Percentiles rank a stretch among this genome's conserved stretches.
phyloP scores from a whole-genome alignment of 1,140 invertebrate genomes.

The Drusus annulatus region DNA sequence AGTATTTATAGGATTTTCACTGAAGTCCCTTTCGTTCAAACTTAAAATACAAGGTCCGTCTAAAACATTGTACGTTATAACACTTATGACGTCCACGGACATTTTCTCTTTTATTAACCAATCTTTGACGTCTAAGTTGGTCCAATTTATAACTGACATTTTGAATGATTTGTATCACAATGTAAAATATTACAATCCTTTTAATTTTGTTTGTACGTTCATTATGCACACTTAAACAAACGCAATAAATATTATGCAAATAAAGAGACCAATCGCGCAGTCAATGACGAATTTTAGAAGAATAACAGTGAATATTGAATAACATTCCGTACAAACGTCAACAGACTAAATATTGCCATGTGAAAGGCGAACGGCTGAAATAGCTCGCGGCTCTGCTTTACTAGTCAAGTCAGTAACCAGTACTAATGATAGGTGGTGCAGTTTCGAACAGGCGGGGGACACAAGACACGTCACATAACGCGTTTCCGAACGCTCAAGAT shows the following conservation, averaged over 20 bases:
- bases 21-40: conserved; percentile 69
- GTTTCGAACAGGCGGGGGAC: background rate
- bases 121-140: conserved; percentile 69
- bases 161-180: conserved; percentile 11
- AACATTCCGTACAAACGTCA: conserved; percentile 43
- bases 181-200: background rate
- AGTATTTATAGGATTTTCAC: conserved; percentile 66
- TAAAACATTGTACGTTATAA: conserved; percentile 67
- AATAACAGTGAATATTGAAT: conserved; percentile 27
- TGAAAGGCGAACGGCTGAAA: background rate
- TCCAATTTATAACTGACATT: conserved; percentile 65
- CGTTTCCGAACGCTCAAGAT: conserved; percentile 30
- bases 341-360: conserved; percentile 36
- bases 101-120: conserved; percentile 70
- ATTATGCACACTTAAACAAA: background rate
- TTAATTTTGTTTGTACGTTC: background rate
- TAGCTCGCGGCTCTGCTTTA: no score
- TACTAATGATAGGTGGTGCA: no score
- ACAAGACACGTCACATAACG: conserved; percentile 32
- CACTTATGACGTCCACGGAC: conserved; percentile 61
- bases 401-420: no score
- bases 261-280: background rate
- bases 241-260: background rate
- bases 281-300: conserved; percentile 15
- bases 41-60: conserved; percentile 68